Percentiles rank a stretch among this genome's conserved stretches.
Conservation (phyloP, 2,113 vertebrate genomes). For the Megaleporinus macrocephalus region DNA sequence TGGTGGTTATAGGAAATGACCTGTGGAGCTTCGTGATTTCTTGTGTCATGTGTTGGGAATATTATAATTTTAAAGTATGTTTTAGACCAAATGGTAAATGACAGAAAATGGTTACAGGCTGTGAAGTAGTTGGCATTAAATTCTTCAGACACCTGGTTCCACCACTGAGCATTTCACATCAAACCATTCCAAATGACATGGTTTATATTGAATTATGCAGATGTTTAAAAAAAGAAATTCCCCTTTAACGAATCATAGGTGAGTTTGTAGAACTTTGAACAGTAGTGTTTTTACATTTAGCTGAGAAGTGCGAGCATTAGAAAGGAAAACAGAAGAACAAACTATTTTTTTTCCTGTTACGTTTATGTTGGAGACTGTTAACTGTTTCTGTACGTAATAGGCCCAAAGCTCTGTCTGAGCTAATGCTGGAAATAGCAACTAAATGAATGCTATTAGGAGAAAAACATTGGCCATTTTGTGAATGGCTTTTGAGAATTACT, state of each 20-base stretch:
- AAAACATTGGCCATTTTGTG: slow-evolving; percentile 47
- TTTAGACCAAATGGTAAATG: too few relatives aligned
- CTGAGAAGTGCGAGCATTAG: not conserved
- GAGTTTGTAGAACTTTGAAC: not conserved
- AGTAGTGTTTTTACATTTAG: slow-evolving; percentile 12
- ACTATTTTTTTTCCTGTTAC: not conserved
- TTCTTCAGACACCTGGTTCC: too few relatives aligned
- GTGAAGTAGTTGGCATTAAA: too few relatives aligned
- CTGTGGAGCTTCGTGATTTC: too few relatives aligned
- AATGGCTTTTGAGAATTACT: slow-evolving; percentile 32
- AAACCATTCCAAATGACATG: too few relatives aligned
- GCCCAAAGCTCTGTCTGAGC: not conserved
- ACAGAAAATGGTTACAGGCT: too few relatives aligned
- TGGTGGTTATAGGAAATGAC: too few relatives aligned
- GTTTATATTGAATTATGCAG: too few relatives aligned
- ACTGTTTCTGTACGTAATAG: slow-evolving; percentile 31
- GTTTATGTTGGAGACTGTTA: not conserved
- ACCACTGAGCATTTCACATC: too few relatives aligned
- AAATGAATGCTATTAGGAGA: slow-evolving; percentile 26
- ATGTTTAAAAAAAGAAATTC: too few relatives aligned
- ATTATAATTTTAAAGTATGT: too few relatives aligned
- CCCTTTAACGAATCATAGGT: not conserved
- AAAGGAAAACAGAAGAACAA: not conserved
- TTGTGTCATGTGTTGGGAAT: too few relatives aligned
- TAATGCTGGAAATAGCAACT: slow-evolving; percentile 30